Evolutionary conservation across 2,888 invertebrate species (phyloP), one percentile per base, ranked within the genome.

Genomic region (Mycalesis mineus): DNA sequence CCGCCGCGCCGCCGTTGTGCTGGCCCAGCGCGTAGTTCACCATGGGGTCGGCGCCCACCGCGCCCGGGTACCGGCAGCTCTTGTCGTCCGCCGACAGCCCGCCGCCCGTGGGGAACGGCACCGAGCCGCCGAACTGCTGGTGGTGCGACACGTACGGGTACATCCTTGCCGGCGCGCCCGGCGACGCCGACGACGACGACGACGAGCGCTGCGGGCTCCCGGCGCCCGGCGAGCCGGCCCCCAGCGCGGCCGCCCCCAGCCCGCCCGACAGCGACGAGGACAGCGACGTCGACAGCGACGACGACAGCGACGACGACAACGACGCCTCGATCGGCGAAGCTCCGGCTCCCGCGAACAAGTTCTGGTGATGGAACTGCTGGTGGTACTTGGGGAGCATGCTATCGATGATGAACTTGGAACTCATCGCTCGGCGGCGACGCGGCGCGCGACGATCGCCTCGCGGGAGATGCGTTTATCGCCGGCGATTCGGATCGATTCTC

Each of bases 371-470:
- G 85, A 94, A 94, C 87, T 91, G 91, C 87, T 91, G 92, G 84
- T 92, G 96, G 92, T 97, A 97, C 93, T 97, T 97, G 79, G 97
- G 97, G 92, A 97, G 95, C 96, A 97, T 97, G 93, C 96, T 96
- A 95, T 97, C 97, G 92, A 97, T 95, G 93, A 96, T 96, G 93
- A 97, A 97, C 94, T 97, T 97, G 93, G 96, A 96, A 94, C 94
- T 96, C 97, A 97, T 97, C 93, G 94, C 94, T 92, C 92, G 87
- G 86, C 82, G 82, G 82, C 85, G 86, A 85, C 86, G 88, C 88
- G 85, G 84, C 85, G 84, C 89, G 89, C 88, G 89, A 86, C 88
- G 89, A 80, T 84, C 87, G 88, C 87, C 86, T 85, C 86, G 86
- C 86, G 85, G 83, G 84, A 87, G 82, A 87, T 86, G 85, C 87